Conservation (phyloP, 2,113 vertebrate genomes). For the Eptatretus burgeri region DNA sequence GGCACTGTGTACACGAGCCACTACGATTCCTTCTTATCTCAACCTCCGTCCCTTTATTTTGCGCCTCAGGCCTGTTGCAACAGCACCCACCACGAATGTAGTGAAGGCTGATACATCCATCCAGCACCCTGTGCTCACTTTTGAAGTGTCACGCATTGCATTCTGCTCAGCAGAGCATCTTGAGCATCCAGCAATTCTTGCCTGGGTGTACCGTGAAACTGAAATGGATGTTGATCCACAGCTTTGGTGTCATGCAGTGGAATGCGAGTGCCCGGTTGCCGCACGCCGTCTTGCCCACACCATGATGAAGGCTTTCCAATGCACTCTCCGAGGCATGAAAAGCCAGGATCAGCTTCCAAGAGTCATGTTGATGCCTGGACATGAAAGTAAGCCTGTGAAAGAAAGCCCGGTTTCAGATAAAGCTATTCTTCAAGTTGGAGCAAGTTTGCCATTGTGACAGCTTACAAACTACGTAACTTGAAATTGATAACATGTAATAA, state of each 20-base stretch:
- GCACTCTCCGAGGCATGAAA: constrained; percentile 97
- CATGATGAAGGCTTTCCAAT: constrained; percentile 98
- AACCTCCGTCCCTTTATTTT: too few relatives aligned
- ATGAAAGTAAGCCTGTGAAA: too few relatives aligned
- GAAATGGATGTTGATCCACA: neutral
- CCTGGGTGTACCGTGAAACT: constrained; percentile 81
- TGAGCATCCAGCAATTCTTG: constrained; percentile 64
- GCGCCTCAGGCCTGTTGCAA: too few relatives aligned
- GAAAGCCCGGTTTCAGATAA: too few relatives aligned
- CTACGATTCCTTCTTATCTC: too few relatives aligned
- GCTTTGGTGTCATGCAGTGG: constrained; percentile 78
- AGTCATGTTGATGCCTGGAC: too few relatives aligned
- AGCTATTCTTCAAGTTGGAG: too few relatives aligned
- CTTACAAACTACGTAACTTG: too few relatives aligned
- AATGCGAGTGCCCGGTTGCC: constrained; percentile 82
- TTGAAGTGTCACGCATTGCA: constrained; percentile 89
- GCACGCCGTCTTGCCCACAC: constrained; percentile 91
- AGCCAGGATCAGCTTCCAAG: constrained; percentile 12
- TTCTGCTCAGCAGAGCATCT: constrained; percentile 96
- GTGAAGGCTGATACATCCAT: too few relatives aligned
- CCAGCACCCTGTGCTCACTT: constrained; percentile 25
- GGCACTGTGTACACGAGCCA: constrained; percentile 25
- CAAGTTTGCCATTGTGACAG: too few relatives aligned
- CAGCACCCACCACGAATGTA: too few relatives aligned
- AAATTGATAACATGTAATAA: too few relatives aligned